Evolutionary conservation across 2,113 vertebrate genomes (phyloP).

Genomic region (Prunella fulvescens): DNA sequence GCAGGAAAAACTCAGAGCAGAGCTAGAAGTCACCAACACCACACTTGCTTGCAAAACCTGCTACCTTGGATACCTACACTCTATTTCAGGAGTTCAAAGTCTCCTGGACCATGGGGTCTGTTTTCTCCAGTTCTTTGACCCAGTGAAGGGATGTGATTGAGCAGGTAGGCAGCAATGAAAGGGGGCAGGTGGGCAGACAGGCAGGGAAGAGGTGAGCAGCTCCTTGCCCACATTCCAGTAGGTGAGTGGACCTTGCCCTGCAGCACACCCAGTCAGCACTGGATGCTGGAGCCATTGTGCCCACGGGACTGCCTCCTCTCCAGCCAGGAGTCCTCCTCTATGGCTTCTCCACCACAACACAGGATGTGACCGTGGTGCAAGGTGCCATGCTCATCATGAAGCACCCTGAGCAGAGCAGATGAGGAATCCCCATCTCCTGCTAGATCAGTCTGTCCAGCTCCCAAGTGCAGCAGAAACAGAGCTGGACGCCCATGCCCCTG

Average conservation of each 20-base stretch:
- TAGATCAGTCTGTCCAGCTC: not conserved
- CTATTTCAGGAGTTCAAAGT: not conserved
- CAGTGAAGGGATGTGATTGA: not conserved
- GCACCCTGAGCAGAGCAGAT: not conserved
- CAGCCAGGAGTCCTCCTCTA: not conserved
- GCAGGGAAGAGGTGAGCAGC: not conserved
- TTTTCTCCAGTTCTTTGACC: not conserved
- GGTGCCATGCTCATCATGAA: accelerated
- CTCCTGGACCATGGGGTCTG: not conserved
- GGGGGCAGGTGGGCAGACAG: not conserved
- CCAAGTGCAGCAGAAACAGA: constrained; percentile 3
- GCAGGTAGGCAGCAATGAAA: not conserved
- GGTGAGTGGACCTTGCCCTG: not conserved
- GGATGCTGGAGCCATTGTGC: not conserved
- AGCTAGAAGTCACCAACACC: not conserved
- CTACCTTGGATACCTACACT: not conserved
- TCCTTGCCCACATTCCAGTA: not conserved
- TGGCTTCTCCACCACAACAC: accelerated
- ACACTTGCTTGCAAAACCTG: not conserved
- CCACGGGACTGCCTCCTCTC: accelerated
- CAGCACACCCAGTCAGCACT: not conserved
- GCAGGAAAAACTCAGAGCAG: not conserved
- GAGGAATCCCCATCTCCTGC: not conserved
- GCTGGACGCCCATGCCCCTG: constrained; percentile 50
- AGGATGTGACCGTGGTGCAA: accelerated